Evolutionary conservation across 2,797 vertebrate species (phyloP).

Genomic region (Platalea minor): DNA sequence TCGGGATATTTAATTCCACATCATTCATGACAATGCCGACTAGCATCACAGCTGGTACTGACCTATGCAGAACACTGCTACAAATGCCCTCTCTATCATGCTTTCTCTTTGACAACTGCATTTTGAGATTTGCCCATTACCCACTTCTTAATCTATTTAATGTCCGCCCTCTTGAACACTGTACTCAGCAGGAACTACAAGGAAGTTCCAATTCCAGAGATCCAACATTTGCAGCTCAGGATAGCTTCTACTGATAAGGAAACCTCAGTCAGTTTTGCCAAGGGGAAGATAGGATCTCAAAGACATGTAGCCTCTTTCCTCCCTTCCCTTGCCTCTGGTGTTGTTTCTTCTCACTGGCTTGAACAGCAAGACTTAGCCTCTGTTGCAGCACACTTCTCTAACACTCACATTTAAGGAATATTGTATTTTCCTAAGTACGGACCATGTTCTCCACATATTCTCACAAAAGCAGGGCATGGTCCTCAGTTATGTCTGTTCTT

Average conservation of each 20-base stretch:
- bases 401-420: not conserved
- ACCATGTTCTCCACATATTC: not conserved
- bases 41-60: slow-evolving; percentile 15
- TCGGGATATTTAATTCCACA: slow-evolving; percentile 34
- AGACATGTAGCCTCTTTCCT: not conserved
- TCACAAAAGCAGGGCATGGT: not conserved
- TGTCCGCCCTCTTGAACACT: not conserved
- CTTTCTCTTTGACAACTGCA: slow-evolving; percentile 39
- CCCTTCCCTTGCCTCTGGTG: not conserved
- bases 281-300: slow-evolving; percentile 25
- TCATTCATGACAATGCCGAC: slow-evolving; percentile 41
- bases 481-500: not conserved
- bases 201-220: slow-evolving; percentile 37
- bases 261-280: slow-evolving; percentile 39
- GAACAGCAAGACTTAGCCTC: not conserved
- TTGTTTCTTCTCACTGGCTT: not conserved
- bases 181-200: slow-evolving; percentile 41
- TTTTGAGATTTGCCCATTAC: slow-evolving; percentile 52
- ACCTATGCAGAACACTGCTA: not conserved
- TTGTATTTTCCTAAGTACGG: not conserved
- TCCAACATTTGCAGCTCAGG: not conserved
- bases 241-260: slow-evolving; percentile 35
- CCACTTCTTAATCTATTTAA: slow-evolving; percentile 48
- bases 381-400: not conserved
- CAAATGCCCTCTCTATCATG: slow-evolving; percentile 27